A percentile compares a stretch with the other conserved stretches of the same genome.
phyloP scores from a whole-genome alignment of 2,888 invertebrate species.

The Eustalomyia histrio region DNA sequence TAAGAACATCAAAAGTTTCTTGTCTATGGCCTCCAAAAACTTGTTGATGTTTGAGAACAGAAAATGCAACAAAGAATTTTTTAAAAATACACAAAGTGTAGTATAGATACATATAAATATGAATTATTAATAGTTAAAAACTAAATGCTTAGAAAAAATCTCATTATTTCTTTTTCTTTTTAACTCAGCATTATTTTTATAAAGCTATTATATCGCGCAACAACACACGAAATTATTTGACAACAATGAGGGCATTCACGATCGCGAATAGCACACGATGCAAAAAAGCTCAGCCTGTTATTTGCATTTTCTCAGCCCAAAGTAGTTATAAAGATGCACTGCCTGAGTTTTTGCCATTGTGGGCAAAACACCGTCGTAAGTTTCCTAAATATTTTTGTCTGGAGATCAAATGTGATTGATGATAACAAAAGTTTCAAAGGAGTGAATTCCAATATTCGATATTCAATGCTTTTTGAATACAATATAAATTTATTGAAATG shows the following conservation, averaged over 20 bases:
- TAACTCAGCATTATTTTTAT: not conserved
- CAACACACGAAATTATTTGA: not conserved
- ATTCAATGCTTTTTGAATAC: too few species aligned
- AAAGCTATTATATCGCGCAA: not conserved
- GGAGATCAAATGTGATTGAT: not conserved
- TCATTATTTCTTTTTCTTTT: not conserved
- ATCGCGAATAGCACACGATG: too few species aligned
- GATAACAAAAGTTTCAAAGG: not conserved
- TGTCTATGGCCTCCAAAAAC: not conserved
- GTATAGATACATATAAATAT: not conserved
- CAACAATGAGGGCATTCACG: too few species aligned
- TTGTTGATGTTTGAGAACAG: not conserved
- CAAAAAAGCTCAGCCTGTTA: too few species aligned
- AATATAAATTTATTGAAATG: too few species aligned
- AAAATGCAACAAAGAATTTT: not conserved
- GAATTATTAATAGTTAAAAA: conserved; percentile 8
- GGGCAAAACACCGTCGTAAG: too few species aligned
- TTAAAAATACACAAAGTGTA: not conserved
- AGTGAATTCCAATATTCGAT: not conserved
- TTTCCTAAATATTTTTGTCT: conserved; percentile 6
- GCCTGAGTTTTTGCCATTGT: too few species aligned
- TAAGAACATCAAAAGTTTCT: not conserved
- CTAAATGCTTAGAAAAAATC: conserved; percentile 11
- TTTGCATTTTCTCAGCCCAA: too few species aligned
- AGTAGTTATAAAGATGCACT: too few species aligned